These are phyloP conservation scores for Stigmatopora nigra DNA, from an alignment of 2,113 vertebrate species.

Conservation along the genomic window DNA sequence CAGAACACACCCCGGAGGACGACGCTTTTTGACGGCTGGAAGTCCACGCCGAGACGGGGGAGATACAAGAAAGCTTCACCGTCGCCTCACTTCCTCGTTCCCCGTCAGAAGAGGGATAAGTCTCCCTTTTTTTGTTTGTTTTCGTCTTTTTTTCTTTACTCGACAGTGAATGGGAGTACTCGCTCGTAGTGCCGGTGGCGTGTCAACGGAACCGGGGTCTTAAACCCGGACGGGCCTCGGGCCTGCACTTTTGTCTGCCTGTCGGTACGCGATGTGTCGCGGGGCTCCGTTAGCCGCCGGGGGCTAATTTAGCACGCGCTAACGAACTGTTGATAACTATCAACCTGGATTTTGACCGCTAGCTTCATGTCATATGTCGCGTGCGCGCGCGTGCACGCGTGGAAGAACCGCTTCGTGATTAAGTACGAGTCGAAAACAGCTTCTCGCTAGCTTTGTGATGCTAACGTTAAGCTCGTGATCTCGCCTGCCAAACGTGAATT, in stretches of 20 bases:
- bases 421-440: background rate
- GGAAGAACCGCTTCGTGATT: background rate
- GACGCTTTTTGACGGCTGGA: conserved; percentile 11
- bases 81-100: conserved; percentile 67
- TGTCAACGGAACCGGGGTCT: conserved; percentile 19
- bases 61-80: conserved; percentile 40
- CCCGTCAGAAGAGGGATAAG: conserved; percentile 45
- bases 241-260: conserved; percentile 37
- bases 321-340: conserved; percentile 24
- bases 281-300: conserved; percentile 38
- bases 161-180: conserved; percentile 24
- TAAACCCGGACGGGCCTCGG: conserved; percentile 14
- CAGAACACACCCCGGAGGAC: background rate
- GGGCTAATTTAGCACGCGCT: conserved; percentile 44
- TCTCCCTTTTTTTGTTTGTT: conserved; percentile 17
- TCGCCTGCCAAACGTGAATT: conserved; percentile 36
- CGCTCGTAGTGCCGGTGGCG: background rate
- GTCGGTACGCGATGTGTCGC: conserved; percentile 42
- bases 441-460: conserved; percentile 36
- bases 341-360: conserved; percentile 20
- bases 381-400: background rate
- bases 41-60: conserved; percentile 44
- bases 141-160: no score
- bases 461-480: conserved; percentile 38
- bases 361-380: conserved; percentile 8